Base-by-base conservation (phyloP, 1,140 invertebrate species). In the Bombus polaris region DNA sequence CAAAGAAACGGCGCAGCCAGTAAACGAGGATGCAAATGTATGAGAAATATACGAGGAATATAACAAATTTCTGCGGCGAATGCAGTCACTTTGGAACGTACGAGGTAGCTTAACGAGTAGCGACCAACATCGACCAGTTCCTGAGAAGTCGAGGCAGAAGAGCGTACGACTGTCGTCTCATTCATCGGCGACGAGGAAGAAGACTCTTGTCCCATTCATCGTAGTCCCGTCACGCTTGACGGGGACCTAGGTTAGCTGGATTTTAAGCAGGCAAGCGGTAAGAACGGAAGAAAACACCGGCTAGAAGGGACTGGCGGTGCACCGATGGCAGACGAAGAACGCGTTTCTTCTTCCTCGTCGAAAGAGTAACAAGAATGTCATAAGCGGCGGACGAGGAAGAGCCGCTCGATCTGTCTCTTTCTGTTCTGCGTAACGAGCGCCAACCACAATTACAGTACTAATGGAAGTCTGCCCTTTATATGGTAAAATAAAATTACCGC, bases 221-320 rank as follows among this genome's bases (percentile, higher is more conserved):
- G 83, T 73, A 89, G 79, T 89, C 87, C 77, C 78, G 70, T 89
- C 87, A 89, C 79, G 88, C 53, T 62, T 74, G 75, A 82, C 77
- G 70, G 59, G 81, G 70, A 44, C 85, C 83, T 86, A 89, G 75
- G 75, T 81, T 89, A 82, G 44, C 25, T 68, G 73, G 59, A 89
- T 89, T 79, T 79, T 88, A 89, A 89, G 75, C 68, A n/a, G 28
- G 59, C 59, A n/a, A 12, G 15, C 57, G 44, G 74, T 15, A 86
- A 86, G 79, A 86, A 86, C 32, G 37, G 35, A 65, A 77, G 75
- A 77, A 77, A 47, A 32, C 73, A 53, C 1, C 75, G 53, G 12
- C 47, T 53, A 35, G 70, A 15, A 74, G 68, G 71, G 73, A 68
- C 68, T 6, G 39, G 22, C 32, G 3, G 35, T 39, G 66, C 75